Evolutionary conservation across 2,113 vertebrate genomes (phyloP), one percentile per base, ranked within the genome.

Genomic region (Notothenia coriiceps): DNA sequence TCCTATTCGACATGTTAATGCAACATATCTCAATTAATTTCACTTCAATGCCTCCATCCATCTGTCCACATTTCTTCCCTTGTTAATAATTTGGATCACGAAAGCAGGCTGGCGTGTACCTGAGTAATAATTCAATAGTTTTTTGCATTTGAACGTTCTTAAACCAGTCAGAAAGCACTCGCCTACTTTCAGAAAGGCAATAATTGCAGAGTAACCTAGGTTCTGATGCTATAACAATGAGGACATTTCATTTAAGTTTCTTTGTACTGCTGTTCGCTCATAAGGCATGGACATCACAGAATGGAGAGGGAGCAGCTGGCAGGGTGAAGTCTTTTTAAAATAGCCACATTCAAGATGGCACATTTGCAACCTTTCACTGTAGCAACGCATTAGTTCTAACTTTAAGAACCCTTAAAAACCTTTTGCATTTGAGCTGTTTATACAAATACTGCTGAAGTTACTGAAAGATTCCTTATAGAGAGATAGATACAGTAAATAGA

Each of bases 1-100:
- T 43, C 35, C 9, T 22, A 18, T 56, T 47, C 56, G 9, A 75
- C 14, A 70, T 59, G 5, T 74, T 49, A 81, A 81, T 64, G 49
- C 7, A 52, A 9, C 59, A 4, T 66, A 59, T 22, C 40, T 40
- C 46, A 20, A 52, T 65, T 70, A 7, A 20, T 46, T 52, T 29
- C 47, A n/a, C 44, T 52, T 40, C 70, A 25, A 13, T 62, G 9
- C 29, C 15, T 44, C 33, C n/a, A 20, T 10, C 13, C 0, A 0
- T 54, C 52, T 25, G 8, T 57, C 29, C 79, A 44, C 29, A 29
- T 50, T 51, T 77, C 40, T 61, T 56, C 14, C 6, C n/a, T 20
- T 49, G 40, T 46, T 61, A 18, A 54, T 76, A 29, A 46, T 51
- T 44, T 71, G 20, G 20, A 40, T 51, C 7, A 15, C 1, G 25